These are phyloP conservation scores for Patella caerulea DNA, from an alignment of 2,888 invertebrate species.

Conservation along the genomic window DNA sequence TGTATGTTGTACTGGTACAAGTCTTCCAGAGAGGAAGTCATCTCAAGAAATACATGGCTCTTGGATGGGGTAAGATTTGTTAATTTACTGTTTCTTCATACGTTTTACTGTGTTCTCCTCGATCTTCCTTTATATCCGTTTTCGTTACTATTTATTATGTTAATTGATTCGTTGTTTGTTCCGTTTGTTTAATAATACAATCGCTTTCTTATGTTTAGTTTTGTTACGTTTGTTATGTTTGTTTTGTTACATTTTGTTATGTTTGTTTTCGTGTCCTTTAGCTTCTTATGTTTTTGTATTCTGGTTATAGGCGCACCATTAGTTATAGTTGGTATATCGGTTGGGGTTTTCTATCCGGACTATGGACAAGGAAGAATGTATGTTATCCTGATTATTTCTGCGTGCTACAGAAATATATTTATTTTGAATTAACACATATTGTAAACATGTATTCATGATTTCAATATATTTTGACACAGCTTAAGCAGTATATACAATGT, in stretches of 20 bases:
- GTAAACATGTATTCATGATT: too few relatives aligned
- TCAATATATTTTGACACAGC: too few relatives aligned
- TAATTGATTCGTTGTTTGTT: too few relatives aligned
- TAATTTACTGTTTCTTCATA: neutral
- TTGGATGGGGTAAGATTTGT: conserved; percentile 61
- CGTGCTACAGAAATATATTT: too few relatives aligned
- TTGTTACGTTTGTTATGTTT: too few relatives aligned
- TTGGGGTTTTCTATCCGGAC: conserved; percentile 53
- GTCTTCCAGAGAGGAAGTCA: conserved; percentile 59
- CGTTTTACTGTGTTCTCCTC: too few relatives aligned
- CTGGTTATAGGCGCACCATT: conserved; percentile 53
- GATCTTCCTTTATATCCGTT: too few relatives aligned
- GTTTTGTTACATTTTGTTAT: neutral
- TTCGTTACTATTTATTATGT: too few relatives aligned
- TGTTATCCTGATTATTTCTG: conserved; percentile 24
- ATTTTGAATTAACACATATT: too few relatives aligned
- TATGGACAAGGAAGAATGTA: conserved; percentile 56
- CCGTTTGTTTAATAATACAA: too few relatives aligned
- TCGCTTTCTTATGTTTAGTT: too few relatives aligned
- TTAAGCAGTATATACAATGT: too few relatives aligned
- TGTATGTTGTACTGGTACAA: conserved; percentile 60
- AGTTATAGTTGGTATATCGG: conserved; percentile 55
- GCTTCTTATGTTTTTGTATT: neutral
- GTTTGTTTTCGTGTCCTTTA: neutral
- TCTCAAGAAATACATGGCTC: conserved; percentile 52